Conservation (phyloP, 2,888 invertebrate genomes). For the Dasypogon diadema region DNA sequence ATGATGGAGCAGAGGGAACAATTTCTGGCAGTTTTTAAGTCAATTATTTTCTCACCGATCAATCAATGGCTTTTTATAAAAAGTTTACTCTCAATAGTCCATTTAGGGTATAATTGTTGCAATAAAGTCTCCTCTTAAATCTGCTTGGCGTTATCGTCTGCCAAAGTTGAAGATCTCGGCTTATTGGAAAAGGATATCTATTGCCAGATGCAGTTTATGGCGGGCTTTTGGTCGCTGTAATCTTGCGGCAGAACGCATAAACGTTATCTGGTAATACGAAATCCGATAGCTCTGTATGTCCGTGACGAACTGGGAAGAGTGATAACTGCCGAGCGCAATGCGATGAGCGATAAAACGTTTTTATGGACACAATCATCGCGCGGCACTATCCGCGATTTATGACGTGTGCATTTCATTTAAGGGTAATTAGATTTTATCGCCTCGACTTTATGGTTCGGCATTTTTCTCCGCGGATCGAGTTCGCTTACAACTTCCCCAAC, state of each 20-base stretch:
- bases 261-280: not conserved
- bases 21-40: constrained; percentile 45
- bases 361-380: constrained; percentile 48
- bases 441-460: constrained; percentile 32
- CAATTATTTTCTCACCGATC: constrained; percentile 53
- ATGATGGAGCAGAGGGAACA: not conserved
- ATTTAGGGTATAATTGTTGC: constrained; percentile 48
- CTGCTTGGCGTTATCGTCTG: constrained; percentile 5
- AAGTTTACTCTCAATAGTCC: constrained; percentile 41
- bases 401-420: constrained; percentile 53
- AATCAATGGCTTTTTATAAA: constrained; percentile 36
- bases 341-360: constrained; percentile 45
- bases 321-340: constrained; percentile 28
- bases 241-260: not conserved
- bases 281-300: not conserved
- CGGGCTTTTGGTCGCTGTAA: not conserved
- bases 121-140: constrained; percentile 44
- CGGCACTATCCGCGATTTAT: constrained; percentile 51
- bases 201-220: constrained; percentile 33
- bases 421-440: constrained; percentile 53
- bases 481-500: too few relatives aligned
- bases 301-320: constrained; percentile 20
- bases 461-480: not conserved
- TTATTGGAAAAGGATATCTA: not conserved
- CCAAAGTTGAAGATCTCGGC: constrained; percentile 4